phyloP scores from a whole-genome alignment of 2,888 invertebrate species.

The Caradrina clavipalpis region DNA sequence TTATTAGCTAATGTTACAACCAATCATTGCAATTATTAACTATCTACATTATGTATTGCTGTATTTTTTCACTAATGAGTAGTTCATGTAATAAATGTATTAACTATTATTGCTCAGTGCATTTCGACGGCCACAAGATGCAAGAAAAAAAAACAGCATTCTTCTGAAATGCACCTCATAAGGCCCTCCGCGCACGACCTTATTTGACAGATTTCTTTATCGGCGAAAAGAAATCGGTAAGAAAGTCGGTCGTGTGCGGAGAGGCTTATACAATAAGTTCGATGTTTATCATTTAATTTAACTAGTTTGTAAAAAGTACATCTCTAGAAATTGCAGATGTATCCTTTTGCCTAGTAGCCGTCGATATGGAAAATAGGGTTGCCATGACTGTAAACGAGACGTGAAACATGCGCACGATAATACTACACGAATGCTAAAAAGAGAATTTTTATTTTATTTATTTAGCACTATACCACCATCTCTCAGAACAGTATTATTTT shows the following conservation, averaged over 20 bases:
- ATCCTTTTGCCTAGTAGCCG: not conserved
- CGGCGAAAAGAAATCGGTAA: too few relatives aligned
- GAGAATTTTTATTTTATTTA: not conserved
- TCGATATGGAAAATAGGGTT: slow-evolving; percentile 4
- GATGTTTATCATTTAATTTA: too few relatives aligned
- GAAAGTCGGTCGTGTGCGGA: too few relatives aligned
- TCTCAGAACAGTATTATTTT: too few relatives aligned
- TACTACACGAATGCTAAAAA: not conserved
- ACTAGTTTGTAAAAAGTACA: not conserved
- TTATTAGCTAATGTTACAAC: not conserved
- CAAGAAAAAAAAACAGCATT: not conserved
- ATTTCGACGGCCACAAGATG: not conserved
- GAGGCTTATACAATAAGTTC: too few relatives aligned
- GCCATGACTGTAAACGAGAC: not conserved
- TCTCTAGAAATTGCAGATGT: not conserved
- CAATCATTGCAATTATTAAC: not conserved
- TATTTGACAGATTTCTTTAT: too few relatives aligned
- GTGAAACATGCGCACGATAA: not conserved
- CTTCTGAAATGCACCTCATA: not conserved
- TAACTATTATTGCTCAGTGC: not conserved
- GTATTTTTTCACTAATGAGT: slow-evolving; percentile 1
- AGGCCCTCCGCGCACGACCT: too few relatives aligned
- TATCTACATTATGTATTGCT: slow-evolving; percentile 9
- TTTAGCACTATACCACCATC: too few relatives aligned
- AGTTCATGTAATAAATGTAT: slow-evolving; percentile 11